phyloP scores from a whole-genome alignment of 2,113 vertebrate genomes.

The Maccullochella peelii region DNA sequence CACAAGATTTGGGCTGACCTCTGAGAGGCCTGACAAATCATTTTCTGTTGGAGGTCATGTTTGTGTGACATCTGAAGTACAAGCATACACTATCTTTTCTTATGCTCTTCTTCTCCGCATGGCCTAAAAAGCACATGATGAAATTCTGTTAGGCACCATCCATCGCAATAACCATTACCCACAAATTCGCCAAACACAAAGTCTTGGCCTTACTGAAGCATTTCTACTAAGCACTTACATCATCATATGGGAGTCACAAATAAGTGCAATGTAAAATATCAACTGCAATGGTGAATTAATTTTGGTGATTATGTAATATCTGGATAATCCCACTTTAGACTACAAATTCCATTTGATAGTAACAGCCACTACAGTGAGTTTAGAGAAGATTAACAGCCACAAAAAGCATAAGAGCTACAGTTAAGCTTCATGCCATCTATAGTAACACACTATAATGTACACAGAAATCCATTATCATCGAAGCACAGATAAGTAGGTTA shows the following conservation, averaged over 20 bases:
- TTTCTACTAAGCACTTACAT: not conserved
- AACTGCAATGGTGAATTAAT: not conserved
- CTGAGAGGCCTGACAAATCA: not conserved
- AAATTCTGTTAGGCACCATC: not conserved
- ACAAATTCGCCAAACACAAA: not conserved
- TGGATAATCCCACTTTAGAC: conserved; percentile 41
- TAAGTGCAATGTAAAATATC: conserved; percentile 1
- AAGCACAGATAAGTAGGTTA: not conserved
- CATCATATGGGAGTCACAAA: not conserved
- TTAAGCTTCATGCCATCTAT: conserved; percentile 34
- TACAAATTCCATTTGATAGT: conserved; percentile 10
- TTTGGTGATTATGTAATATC: not conserved
- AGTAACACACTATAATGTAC: conserved; percentile 13
- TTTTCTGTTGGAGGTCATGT: not conserved
- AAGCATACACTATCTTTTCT: not conserved
- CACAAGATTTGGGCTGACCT: not conserved
- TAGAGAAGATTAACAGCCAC: conserved; percentile 38
- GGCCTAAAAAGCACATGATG: not conserved
- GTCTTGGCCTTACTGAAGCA: not conserved
- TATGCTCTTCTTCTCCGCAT: not conserved
- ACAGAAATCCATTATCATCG: conserved; percentile 41
- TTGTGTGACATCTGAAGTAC: not conserved
- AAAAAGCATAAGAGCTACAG: conserved; percentile 38
- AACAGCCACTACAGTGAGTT: conserved; percentile 12
- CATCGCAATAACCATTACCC: not conserved